Percentiles rank a stretch among this genome's conserved stretches.
Evolutionary conservation across 2,888 invertebrate species (phyloP).

Genomic region (Bombylius major): DNA sequence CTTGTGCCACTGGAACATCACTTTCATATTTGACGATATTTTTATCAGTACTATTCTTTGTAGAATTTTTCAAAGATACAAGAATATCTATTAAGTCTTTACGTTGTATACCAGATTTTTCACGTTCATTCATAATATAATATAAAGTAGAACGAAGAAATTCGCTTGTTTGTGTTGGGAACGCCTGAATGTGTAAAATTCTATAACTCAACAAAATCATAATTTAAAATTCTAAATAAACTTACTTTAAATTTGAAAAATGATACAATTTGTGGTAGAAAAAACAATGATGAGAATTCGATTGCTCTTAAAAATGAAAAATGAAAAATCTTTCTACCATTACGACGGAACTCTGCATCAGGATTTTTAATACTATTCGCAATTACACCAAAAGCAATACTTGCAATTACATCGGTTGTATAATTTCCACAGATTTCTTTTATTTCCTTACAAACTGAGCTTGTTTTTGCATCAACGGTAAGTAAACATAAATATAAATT

Average conservation of each 20-base stretch:
- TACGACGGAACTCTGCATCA: constrained; percentile 24
- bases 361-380: constrained; percentile 29
- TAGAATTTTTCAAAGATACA: constrained; percentile 29
- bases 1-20: constrained; percentile 13
- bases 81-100: constrained; percentile 41
- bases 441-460: constrained; percentile 2
- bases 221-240: not conserved
- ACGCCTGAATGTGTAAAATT: constrained; percentile 10
- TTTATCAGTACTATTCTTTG: not conserved
- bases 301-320: constrained; percentile 20
- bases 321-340: constrained; percentile 21
- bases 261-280: constrained; percentile 26
- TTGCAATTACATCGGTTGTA: constrained; percentile 30
- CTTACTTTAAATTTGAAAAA: constrained; percentile 22
- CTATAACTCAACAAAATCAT: not conserved
- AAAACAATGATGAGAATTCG: constrained; percentile 26
- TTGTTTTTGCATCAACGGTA: constrained; percentile 16
- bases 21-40: not conserved
- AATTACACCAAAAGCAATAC: constrained; percentile 29
- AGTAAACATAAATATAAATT: constrained; percentile 24
- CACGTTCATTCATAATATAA: constrained; percentile 34
- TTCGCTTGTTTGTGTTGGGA: constrained; percentile 20
- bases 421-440: constrained; percentile 23
- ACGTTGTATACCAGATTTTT: constrained; percentile 28
- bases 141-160: constrained; percentile 34